Evolutionary conservation across 2,797 vertebrate genomes (phyloP), one percentile per base, ranked within the genome.

Genomic region (Siniperca scherzeri): DNA sequence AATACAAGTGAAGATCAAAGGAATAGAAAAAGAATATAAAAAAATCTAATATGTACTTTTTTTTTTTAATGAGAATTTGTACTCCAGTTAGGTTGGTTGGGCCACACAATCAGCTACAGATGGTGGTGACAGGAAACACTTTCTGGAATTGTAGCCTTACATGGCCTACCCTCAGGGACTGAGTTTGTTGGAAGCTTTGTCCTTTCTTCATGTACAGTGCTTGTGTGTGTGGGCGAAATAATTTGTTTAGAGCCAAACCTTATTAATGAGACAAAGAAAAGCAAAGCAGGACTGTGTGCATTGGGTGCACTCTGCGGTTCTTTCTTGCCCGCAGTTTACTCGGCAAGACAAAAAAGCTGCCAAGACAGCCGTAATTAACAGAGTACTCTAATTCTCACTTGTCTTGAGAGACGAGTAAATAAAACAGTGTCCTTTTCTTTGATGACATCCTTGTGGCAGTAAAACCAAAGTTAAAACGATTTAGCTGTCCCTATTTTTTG

Each of bases 181-280:
- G 60, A 42, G 70, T 71, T 70, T 64, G 22, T 80, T 78, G 19
- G 53, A 77, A 10, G 69, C 55, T 77, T 78, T 78, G 48, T 78
- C 30, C 33, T 70, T 27, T 38, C 22, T 52, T 69, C 74, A 64
- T 88, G 64, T 61, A 13, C 12, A 17, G 7, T 36, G 61, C 13
- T 70, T 60, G 62, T 33, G 60, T 16, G 27, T 73, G 77, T 55
- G 75, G 67, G 75, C 12, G 81, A 79, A 83, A 79, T 74, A 38
- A 74, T 84, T 87, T 69, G 83, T 82, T 71, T 73, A 36, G 57
- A 85, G 75, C 42, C 60, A 80, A 80, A 73, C 42, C 42, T 50
- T 57, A 56, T 78, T 85, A 91, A 89, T 40, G 42, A 84, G 42
- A 72, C 50, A 82, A 81, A 80, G 42, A 70, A 80, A 72, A 80